phyloP scores from a whole-genome alignment of 2,888 invertebrate genomes.

The Proisotoma minuta region DNA sequence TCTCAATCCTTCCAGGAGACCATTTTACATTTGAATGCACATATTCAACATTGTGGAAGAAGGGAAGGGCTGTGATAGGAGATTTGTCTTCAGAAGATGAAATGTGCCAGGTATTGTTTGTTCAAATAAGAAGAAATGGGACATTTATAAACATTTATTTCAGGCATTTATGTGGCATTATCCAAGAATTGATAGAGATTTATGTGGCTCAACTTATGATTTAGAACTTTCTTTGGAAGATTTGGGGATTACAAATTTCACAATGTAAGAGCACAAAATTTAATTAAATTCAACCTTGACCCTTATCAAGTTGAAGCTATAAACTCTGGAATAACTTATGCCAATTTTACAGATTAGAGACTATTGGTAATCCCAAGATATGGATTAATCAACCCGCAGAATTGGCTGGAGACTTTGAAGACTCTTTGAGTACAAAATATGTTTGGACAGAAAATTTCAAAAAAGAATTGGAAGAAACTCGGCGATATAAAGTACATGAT shows the following conservation, averaged over 20 bases:
- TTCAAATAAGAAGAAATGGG: neutral
- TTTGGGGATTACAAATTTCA: conserved; percentile 20
- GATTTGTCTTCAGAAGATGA: conserved; percentile 1
- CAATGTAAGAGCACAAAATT: too few relatives aligned
- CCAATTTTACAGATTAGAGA: too few relatives aligned
- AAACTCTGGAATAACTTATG: too few relatives aligned
- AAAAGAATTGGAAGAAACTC: neutral
- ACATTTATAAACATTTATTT: neutral
- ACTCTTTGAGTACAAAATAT: neutral
- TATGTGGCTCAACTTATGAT: conserved; percentile 15
- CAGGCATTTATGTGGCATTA: conserved; percentile 15
- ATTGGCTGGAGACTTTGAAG: neutral
- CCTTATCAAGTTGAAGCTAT: too few relatives aligned
- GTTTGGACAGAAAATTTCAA: neutral
- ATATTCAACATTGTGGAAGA: neutral
- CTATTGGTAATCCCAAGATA: neutral
- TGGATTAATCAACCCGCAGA: neutral
- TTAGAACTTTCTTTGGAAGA: neutral
- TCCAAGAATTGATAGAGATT: conserved; percentile 4
- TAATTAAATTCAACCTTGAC: too few relatives aligned
- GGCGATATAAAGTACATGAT: neutral
- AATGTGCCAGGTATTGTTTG: neutral
- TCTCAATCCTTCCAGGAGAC: conserved; percentile 25
- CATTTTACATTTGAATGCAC: conserved; percentile 22
- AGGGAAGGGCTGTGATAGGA: neutral